Percentiles rank a stretch among this genome's conserved stretches.
Conservation (phyloP, 2,797 vertebrate genomes). For the Mus minutoides region DNA sequence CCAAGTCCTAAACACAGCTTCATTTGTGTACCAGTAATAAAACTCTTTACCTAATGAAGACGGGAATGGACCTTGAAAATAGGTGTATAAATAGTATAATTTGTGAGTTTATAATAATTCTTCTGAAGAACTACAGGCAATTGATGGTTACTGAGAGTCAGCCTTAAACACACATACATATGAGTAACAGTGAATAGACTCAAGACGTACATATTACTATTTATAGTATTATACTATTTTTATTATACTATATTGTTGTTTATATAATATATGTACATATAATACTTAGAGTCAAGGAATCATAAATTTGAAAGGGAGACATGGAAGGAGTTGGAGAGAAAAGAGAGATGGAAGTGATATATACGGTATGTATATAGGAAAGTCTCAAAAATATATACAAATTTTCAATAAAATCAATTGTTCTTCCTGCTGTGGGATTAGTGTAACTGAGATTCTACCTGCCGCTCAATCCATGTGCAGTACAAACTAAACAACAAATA, state of each 20-base stretch:
- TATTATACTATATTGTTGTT: background rate
- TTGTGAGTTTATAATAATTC: conserved; percentile 59
- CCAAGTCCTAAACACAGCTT: conserved; percentile 92
- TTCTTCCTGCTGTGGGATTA: conserved; percentile 42
- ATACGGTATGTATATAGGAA: background rate
- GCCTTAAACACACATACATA: background rate
- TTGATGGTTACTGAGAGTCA: background rate
- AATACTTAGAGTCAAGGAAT: background rate
- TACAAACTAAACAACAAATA: conserved; percentile 39
- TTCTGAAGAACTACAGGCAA: background rate
- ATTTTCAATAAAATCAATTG: background rate
- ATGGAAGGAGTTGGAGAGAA: background rate
- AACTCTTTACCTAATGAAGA: conserved; percentile 51
- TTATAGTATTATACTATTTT: background rate
- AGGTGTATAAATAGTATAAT: conserved; percentile 58
- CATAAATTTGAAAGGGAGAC: background rate
- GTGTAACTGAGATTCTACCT: conserved; percentile 43
- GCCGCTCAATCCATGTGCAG: conserved; percentile 30
- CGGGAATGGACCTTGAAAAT: conserved; percentile 61
- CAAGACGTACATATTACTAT: background rate
- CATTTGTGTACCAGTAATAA: conserved; percentile 42
- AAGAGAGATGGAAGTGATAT: background rate
- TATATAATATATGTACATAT: background rate
- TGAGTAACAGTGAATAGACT: background rate
- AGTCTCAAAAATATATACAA: background rate